A percentile compares a stretch with the other conserved stretches of the same genome.
Evolutionary conservation across 2,797 vertebrate species (phyloP).

Genomic region (Sebastes elongatus): DNA sequence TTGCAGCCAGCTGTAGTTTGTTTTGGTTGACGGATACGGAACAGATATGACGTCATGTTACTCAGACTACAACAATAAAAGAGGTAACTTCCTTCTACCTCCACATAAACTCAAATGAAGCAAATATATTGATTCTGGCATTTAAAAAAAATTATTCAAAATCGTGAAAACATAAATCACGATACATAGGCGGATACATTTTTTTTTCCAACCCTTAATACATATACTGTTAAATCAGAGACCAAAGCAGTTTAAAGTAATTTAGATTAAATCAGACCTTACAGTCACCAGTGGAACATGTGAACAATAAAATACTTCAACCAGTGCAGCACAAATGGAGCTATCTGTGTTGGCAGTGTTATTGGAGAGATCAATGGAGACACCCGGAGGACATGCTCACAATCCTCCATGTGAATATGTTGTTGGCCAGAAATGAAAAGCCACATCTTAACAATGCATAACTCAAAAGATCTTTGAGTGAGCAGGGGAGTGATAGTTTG

Average conservation of each 20-base stretch:
- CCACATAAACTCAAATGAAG: fast-evolving
- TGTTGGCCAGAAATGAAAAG: background rate
- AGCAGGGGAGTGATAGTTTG: background rate
- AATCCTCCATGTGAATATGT: background rate
- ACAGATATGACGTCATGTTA: too few species aligned
- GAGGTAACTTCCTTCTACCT: fast-evolving
- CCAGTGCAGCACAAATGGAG: background rate
- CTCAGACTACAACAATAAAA: too few species aligned
- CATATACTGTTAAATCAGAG: background rate
- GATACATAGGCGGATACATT: too few species aligned
- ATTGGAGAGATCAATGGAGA: background rate
- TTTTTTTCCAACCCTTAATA: too few species aligned
- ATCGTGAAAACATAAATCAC: fast-evolving
- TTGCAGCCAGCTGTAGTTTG: too few species aligned
- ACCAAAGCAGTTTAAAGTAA: background rate
- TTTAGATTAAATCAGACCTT: background rate
- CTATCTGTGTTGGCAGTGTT: background rate
- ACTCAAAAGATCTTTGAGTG: background rate
- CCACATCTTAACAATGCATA: background rate
- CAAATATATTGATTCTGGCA: too few species aligned
- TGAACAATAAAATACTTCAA: background rate
- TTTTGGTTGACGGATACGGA: too few species aligned
- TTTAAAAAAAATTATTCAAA: too few species aligned
- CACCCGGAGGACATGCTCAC: background rate
- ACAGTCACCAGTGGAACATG: background rate